phyloP scores from a whole-genome alignment of 2,888 invertebrate genomes.

The Xanthorhoe designata region DNA sequence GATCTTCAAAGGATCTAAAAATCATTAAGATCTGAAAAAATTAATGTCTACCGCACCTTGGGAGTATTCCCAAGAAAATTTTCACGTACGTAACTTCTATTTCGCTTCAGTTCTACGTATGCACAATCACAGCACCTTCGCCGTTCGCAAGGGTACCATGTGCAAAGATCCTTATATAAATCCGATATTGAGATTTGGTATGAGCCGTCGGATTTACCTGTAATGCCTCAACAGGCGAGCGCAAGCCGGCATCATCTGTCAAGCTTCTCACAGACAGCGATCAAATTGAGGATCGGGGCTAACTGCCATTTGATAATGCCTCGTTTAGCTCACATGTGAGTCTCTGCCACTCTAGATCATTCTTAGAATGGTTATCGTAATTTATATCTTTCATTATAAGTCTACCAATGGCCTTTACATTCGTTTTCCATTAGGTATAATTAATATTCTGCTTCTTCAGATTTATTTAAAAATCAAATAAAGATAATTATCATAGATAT shows the following conservation, averaged over 20 bases:
- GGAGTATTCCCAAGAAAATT: too few relatives aligned
- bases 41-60: too few relatives aligned
- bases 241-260: conserved; percentile 62
- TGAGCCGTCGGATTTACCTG: conserved; percentile 26
- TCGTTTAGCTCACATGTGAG: conserved; percentile 43
- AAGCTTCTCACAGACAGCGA: conserved; percentile 67
- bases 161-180: conserved; percentile 8
- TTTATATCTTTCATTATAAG: too few relatives aligned
- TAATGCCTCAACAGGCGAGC: conserved; percentile 44
- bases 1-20: too few relatives aligned
- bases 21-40: too few relatives aligned
- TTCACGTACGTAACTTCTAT: too few relatives aligned
- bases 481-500: too few relatives aligned
- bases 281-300: conserved; percentile 70
- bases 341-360: conserved; percentile 25
- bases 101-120: background rate
- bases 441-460: too few relatives aligned
- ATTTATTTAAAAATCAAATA: too few relatives aligned
- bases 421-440: too few relatives aligned
- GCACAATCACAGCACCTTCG: background rate
- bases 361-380: background rate
- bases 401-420: too few relatives aligned
- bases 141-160: background rate
- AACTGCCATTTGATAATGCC: conserved; percentile 63
- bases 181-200: conserved; percentile 29